Conservation (phyloP, 2,797 vertebrate species). For the Ceryle rudis region DNA sequence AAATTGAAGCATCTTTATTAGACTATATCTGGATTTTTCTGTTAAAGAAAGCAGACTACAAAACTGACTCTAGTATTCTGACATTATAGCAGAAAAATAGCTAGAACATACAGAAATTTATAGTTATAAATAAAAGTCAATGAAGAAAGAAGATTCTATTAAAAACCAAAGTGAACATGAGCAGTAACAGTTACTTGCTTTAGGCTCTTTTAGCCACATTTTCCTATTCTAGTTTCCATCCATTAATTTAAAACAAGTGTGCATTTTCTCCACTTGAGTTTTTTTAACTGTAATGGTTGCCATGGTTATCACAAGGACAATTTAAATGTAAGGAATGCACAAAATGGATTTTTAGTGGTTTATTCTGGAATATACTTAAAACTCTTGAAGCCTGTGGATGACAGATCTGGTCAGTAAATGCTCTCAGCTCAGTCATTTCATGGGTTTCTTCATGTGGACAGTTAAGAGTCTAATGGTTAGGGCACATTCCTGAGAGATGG, state of each 20-base stretch:
- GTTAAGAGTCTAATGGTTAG: not conserved
- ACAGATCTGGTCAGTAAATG: not conserved
- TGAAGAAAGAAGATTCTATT: constrained; percentile 39
- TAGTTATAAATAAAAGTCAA: constrained; percentile 21
- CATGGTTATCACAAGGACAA: constrained; percentile 58
- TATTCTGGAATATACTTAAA: constrained; percentile 1
- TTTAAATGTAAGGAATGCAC: constrained; percentile 39
- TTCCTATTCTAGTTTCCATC: constrained; percentile 24
- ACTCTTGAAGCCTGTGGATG: not conserved
- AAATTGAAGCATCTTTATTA: not conserved
- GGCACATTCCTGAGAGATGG: not conserved
- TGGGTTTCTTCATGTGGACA: not conserved
- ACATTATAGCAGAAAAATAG: not conserved
- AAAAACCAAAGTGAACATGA: not conserved
- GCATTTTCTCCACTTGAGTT: not conserved
- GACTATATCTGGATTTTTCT: not conserved
- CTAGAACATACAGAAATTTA: not conserved
- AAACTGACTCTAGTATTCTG: not conserved
- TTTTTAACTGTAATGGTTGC: constrained; percentile 39
- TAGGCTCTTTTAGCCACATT: constrained; percentile 18
- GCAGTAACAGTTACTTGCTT: constrained; percentile 3
- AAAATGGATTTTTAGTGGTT: constrained; percentile 53
- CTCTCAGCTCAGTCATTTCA: constrained; percentile 3
- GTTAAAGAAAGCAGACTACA: not conserved
- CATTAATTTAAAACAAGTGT: constrained; percentile 55